Base-by-base conservation (phyloP, 2,888 invertebrate genomes). In the Hirtodrosophila confusa region DNA sequence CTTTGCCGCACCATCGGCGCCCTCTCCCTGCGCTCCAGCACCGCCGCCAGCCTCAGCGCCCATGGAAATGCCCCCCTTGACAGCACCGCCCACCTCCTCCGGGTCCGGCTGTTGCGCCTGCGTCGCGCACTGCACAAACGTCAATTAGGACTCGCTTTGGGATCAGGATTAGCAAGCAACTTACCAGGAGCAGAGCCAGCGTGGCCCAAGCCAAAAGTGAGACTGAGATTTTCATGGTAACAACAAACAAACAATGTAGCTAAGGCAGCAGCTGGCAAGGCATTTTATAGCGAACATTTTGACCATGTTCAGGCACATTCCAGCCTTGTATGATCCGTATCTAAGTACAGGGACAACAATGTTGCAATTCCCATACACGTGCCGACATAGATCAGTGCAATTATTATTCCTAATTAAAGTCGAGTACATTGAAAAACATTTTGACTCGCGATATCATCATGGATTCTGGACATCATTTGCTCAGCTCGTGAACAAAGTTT, bases 51-150 rank as follows among this genome's bases (percentile, higher is more conserved):
- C 79, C 0, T 51, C 60, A 4, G 60, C 72, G 1, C 60, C 66
- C 23, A 64, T 9, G 0, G 44, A 47, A 6, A 80, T 4, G 7
- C 67, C 84, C 2, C 51, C 47, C 24, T 83, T 74, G 0, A 71
- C 84, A 3, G 24, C 76, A 24, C 45, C 62, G n/a, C 10, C 47
- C 1, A 12, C 43, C 9, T 61, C 54, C 24, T 6, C 57, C 0
- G 7, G 24, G 0, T 10, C 49, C 10, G 17, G 31, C 1, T 33
- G 31, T 4, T 55, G 37, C 3, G 54, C 53, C 11, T 60, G 60
- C 5, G 44, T 11, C 0, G 12, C 17, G 17, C 51, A 66, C 78
- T 70, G 37, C n/a, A 29, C 35, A 36, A 27, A 51, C 36, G 3
- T 2, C 27, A 4, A 27, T 24, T 10, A 27, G 31, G 7, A 31